Base-by-base conservation (phyloP, 1,140 invertebrate genomes). In the Pseudomyrmex pallidus region DNA sequence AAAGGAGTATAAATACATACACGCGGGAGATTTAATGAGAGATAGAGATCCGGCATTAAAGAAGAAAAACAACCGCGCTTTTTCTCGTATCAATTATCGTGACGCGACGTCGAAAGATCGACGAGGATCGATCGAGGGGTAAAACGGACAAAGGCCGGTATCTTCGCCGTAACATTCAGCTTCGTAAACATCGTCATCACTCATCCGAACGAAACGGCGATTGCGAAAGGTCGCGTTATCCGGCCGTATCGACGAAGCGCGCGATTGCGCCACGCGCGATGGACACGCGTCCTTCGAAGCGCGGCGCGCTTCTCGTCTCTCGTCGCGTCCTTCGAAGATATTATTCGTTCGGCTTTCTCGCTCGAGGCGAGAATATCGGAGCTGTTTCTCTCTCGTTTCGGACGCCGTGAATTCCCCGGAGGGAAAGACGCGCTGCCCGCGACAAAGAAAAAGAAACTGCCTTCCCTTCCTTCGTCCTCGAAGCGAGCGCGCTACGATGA, bases 171-270 rank as follows among this genome's bases (percentile, higher is more conserved):
- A 35, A 35, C 35, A 52, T 76, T 25, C 46, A 13, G 35, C 52
- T 17, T 48, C 54, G 20, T 64, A 78, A 68, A 78, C 52, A 57
- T 17, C 17, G 46, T 12, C 35, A 10, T 35, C 35, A 35, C 35
- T 35, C 35, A 35, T 35, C 35, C 35, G 35, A 64, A 20, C n/a
- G 13, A 46, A 22, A 64, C 20, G 8, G 25, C 54, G n/a, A 17
- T 80, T 80, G 44, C 54, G 76, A 80, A 80, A 80, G 57, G 35
- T n/a, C 50, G 44, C 54, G 66, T 80, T 80, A 61, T 80, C 66
- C 54, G 59, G n/a, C 76, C 54, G 20, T 17, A 22, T 48, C 52
- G 52, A 9, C 73, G 22, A 64, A 52, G 46, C 22, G 74, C 25
- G 35, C 48, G 67, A 80, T 80, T 80, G 22, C 76, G n/a, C 22